Base-by-base conservation (phyloP, 2,797 vertebrate genomes). In the Eurystomus glaucurus region DNA sequence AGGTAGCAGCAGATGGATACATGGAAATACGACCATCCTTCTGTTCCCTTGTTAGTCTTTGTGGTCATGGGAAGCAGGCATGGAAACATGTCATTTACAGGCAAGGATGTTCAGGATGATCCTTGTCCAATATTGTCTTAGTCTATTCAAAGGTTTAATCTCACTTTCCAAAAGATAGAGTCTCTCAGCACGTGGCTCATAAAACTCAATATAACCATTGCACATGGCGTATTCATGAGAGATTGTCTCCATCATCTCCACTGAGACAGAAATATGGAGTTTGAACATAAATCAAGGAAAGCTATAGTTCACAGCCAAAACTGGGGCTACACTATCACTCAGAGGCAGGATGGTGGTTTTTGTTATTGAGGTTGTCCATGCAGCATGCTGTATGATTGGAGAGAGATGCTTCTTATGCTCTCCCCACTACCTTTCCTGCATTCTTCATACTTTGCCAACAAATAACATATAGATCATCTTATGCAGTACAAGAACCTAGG, bases 161-260 rank as follows among this genome's bases (percentile, higher is more conserved):
- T 70, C 13, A 8, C 31, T 62, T 19, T 87, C 16, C 52, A 66
- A 50, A 65, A 70, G 14, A 50, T 4, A 39, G 9, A 37, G 5
- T 33, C 7, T 64, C 9, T 33, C 12, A 31, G 28, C 19, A 46
- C 18, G 5, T 13, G 16, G 20, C 35, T 75, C 33, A 79, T 39
- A 75, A 74, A 75, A 54, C 41, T 25, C 9, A 50, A 55, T n/a
- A n/a, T 16, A 33, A 21, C 29, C 11, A 21, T 10, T 46, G 29
- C 31, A 29, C 15, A 7, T 46, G 33, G 19, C 4, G 1, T 33
- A 21, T 18, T 35, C 48, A 68, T 0, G 1, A 51, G 48, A 55
- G 18, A 17, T 28, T 50, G 15, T 39, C n/a, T 68, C 31, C 43
- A n/a, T 28, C 21, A 29, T 37, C 61, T 75, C 48, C 48, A 26